phyloP scores from a whole-genome alignment of 2,113 vertebrate species.

The Apistogramma diplotaenia region DNA sequence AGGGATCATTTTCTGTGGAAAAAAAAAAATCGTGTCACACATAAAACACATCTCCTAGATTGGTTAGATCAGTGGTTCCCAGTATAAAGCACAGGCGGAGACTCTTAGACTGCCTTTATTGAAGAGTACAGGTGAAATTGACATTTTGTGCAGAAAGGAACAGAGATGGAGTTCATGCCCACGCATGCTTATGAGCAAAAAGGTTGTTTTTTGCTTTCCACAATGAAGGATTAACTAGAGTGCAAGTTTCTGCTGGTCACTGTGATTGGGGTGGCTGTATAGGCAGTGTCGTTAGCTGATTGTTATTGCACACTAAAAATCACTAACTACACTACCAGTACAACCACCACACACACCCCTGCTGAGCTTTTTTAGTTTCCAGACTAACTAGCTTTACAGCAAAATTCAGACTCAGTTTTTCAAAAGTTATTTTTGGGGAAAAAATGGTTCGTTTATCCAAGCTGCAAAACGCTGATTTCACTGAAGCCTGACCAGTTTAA shows the following conservation, averaged over 20 bases:
- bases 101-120: fast-evolving
- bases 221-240: background rate
- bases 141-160: background rate
- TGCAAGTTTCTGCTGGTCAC: background rate
- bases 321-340: conserved; percentile 41
- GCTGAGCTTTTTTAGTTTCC: background rate
- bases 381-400: background rate
- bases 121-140: background rate
- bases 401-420: background rate
- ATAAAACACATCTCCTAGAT: too few relatives aligned
- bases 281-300: conserved; percentile 54
- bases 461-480: fast-evolving
- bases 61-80: too few relatives aligned
- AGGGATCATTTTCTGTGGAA: too few relatives aligned
- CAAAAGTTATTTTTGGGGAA: background rate
- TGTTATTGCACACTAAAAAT: conserved; percentile 36
- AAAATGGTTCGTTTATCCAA: fast-evolving
- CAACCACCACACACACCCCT: conserved; percentile 13
- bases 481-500: background rate
- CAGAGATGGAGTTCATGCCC: too few relatives aligned
- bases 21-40: too few relatives aligned
- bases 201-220: too few relatives aligned
- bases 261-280: conserved; percentile 30
- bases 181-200: too few relatives aligned
- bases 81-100: too few relatives aligned